Evolutionary conservation across 2,797 vertebrate genomes (phyloP).

Genomic region (Tolypeutes matacus): DNA sequence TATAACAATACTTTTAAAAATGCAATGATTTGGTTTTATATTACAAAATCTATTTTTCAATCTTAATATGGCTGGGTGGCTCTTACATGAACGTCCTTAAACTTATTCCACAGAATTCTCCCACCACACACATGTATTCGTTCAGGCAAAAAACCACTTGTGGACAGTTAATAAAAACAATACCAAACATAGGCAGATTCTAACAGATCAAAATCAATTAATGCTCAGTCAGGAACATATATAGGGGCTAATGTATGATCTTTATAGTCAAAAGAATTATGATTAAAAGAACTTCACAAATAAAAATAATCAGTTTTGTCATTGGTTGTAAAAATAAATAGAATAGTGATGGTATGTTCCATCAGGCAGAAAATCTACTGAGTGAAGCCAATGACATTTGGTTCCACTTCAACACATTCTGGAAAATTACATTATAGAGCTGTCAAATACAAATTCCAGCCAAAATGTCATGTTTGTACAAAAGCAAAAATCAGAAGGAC

Average conservation of each 20-base stretch:
- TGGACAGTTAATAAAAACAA: background rate
- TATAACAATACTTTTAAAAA: background rate
- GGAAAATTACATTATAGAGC: conserved; percentile 69
- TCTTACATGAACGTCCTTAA: background rate
- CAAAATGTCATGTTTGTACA: conserved; percentile 64
- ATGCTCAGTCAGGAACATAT: background rate
- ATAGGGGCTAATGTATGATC: background rate
- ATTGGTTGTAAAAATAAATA: conserved; percentile 62
- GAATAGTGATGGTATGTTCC: conserved; percentile 50
- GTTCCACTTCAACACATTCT: conserved; percentile 67
- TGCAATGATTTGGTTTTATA: no score
- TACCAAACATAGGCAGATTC: background rate
- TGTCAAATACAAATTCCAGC: conserved; percentile 59
- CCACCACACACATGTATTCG: background rate
- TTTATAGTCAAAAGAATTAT: conserved; percentile 18
- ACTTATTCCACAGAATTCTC: background rate
- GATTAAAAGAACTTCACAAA: conserved; percentile 35
- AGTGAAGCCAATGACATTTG: conserved; percentile 52
- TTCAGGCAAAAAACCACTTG: background rate
- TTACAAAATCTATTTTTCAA: background rate
- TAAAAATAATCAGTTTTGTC: conserved; percentile 53
- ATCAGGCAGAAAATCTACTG: conserved; percentile 65
- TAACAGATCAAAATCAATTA: conserved; percentile 39
- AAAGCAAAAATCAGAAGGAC: conserved; percentile 44
- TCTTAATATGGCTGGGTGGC: background rate